phyloP scores from a whole-genome alignment of 2,113 vertebrate species.

The Willisornis vidua region DNA sequence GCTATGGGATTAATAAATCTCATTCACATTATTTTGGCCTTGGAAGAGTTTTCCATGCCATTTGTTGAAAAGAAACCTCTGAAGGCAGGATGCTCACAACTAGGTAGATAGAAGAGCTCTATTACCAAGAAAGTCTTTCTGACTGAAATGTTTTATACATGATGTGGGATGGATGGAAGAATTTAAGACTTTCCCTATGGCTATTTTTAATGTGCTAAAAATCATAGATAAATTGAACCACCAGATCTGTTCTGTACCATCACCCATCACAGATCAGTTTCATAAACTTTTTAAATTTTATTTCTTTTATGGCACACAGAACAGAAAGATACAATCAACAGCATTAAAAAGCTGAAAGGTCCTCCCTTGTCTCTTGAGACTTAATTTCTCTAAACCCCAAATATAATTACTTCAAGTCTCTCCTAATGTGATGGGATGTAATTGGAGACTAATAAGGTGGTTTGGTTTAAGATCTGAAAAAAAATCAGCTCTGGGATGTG shows the following conservation, averaged over 20 bases:
- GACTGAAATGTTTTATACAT: background rate
- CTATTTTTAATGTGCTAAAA: background rate
- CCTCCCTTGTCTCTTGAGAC: background rate
- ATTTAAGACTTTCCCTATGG: background rate
- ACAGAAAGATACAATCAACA: background rate
- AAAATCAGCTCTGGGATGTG: background rate
- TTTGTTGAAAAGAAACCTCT: background rate
- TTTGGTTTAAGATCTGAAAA: background rate
- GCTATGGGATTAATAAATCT: constrained; percentile 29
- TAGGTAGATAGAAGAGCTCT: background rate
- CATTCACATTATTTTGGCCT: background rate
- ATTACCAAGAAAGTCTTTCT: background rate
- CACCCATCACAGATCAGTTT: background rate
- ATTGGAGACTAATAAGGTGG: background rate
- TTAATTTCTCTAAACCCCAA: background rate
- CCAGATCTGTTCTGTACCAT: background rate
- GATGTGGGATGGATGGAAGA: background rate
- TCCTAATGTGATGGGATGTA: background rate
- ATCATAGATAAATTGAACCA: background rate
- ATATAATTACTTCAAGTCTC: background rate
- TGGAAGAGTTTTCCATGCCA: constrained; percentile 14
- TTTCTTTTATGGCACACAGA: background rate
- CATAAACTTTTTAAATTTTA: background rate
- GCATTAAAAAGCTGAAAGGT: background rate
- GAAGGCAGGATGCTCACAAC: background rate